Conservation (phyloP, 1,140 invertebrate species). For the Tetraneura akinire region DNA sequence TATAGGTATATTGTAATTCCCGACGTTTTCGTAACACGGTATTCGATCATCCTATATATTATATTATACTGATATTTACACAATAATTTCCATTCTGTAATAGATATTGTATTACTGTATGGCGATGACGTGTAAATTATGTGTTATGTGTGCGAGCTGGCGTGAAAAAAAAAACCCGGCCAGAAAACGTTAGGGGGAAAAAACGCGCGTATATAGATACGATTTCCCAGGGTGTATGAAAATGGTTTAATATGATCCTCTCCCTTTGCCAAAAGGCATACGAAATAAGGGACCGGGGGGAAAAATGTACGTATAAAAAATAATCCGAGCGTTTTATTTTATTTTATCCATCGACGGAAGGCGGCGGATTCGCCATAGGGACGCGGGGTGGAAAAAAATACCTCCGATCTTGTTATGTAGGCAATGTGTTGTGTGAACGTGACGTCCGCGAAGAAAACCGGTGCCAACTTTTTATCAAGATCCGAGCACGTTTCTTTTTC, state of each 20-base stretch:
- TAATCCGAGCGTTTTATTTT: conserved; percentile 42
- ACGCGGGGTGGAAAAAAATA: neutral
- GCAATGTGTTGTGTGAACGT: conserved; percentile 45
- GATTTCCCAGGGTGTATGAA: conserved; percentile 30
- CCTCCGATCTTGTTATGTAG: neutral
- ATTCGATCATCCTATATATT: neutral
- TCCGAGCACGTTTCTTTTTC: conserved; percentile 41
- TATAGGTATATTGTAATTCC: no score
- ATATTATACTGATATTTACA: no score
- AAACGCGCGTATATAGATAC: neutral
- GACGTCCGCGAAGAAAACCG: conserved; percentile 48
- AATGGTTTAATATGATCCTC: conserved; percentile 48
- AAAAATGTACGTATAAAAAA: conserved; percentile 8
- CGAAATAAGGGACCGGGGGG: neutral
- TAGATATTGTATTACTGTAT: neutral
- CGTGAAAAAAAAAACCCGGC: neutral
- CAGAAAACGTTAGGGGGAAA: neutral
- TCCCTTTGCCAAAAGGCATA: conserved; percentile 33
- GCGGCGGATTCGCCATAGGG: neutral
- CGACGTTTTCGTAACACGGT: neutral
- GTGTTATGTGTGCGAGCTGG: neutral
- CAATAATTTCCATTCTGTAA: no score
- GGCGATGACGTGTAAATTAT: neutral
- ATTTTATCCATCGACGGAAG: neutral
- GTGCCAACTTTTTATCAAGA: conserved; percentile 51